phyloP scores from a whole-genome alignment of 2,113 vertebrate genomes.

The Syrmaticus mikado region DNA sequence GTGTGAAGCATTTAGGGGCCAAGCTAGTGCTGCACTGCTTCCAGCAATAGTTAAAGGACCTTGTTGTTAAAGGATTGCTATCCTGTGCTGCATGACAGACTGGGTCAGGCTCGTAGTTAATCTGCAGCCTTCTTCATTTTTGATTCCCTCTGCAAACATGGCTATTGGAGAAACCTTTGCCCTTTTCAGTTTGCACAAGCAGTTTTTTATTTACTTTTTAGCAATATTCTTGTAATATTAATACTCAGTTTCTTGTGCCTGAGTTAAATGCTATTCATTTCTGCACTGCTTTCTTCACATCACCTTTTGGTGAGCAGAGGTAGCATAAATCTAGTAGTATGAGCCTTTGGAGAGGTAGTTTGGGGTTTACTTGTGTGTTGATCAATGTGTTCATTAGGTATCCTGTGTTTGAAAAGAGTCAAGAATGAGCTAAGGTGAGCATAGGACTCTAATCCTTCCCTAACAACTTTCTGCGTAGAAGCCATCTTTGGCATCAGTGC shows the following conservation, averaged over 20 bases:
- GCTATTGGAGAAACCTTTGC: neutral
- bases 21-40: neutral
- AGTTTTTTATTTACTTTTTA: neutral
- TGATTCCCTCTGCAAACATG: neutral
- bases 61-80: neutral
- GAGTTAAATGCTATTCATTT: neutral
- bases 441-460: neutral
- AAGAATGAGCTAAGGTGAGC: neutral
- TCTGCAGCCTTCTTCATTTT: neutral
- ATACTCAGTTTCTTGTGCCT: neutral
- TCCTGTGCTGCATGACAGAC: neutral
- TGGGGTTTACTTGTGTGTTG: neutral
- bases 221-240: neutral
- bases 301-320: neutral
- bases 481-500: neutral
- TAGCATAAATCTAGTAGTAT: neutral
- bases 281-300: neutral
- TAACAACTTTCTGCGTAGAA: neutral
- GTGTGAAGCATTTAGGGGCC: conserved; percentile 38
- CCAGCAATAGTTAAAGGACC: neutral
- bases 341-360: neutral
- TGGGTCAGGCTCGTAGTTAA: neutral
- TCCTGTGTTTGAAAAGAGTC: neutral
- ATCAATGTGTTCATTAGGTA: neutral
- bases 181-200: neutral